These are phyloP conservation scores for Dunckerocampus dactyliophorus DNA, from an alignment of 2,113 vertebrate species.

Conservation along the genomic window DNA sequence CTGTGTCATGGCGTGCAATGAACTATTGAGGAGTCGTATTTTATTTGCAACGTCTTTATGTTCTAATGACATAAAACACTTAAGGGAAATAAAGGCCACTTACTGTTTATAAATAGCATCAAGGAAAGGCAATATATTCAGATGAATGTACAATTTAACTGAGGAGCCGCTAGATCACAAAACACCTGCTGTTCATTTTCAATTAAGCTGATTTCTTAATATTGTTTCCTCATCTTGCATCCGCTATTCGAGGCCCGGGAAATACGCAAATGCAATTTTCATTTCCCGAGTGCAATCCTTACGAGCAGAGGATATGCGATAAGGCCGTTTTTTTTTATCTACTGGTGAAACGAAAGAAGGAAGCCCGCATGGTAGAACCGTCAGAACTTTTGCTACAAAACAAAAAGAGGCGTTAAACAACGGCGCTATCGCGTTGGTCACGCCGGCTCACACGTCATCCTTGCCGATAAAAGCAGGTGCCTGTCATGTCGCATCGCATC, in stretches of 20 bases:
- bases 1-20: slow-evolving; percentile 8
- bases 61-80: slow-evolving; percentile 12
- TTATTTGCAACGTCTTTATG: slow-evolving; percentile 21
- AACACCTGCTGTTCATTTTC: slow-evolving; percentile 10
- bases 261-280: slow-evolving; percentile 22
- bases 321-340: slow-evolving; percentile 4
- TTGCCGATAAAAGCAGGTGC: no score
- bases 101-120: slow-evolving; percentile 15
- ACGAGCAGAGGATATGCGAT: slow-evolving; percentile 24
- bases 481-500: no score
- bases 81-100: slow-evolving; percentile 8
- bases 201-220: slow-evolving; percentile 20
- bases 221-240: slow-evolving; percentile 10
- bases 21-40: slow-evolving; percentile 33
- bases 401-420: no score
- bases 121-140: neutral
- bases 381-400: no score
- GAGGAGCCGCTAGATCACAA: neutral
- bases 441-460: no score
- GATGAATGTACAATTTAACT: neutral
- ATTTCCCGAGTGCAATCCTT: slow-evolving; percentile 29
- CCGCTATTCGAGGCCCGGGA: slow-evolving; percentile 11
- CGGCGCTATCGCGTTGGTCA: no score
- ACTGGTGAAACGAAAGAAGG: no score
- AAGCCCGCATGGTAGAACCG: no score